Evolutionary conservation across 2,797 vertebrate species (phyloP).

Genomic region (Danio choprae): DNA sequence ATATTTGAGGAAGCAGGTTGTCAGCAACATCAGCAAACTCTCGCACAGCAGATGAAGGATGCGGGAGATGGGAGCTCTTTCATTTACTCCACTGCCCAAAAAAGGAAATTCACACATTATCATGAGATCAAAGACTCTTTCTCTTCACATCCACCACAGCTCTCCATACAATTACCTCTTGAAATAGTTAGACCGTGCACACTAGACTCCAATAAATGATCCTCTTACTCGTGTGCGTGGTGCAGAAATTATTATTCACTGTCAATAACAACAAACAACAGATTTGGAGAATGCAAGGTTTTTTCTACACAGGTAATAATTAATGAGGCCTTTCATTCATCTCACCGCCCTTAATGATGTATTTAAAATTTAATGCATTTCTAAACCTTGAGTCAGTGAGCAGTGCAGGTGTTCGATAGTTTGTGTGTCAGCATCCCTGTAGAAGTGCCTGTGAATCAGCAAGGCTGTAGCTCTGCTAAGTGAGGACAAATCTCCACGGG

Average conservation of each 20-base stretch:
- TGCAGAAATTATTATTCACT: constrained; percentile 7
- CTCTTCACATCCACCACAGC: constrained; percentile 14
- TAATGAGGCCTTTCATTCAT: constrained; percentile 41
- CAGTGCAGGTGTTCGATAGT: constrained; percentile 52
- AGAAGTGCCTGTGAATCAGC: constrained; percentile 54
- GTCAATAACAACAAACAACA: constrained; percentile 40
- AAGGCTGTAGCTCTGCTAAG: constrained; percentile 45
- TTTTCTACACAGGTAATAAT: constrained; percentile 23
- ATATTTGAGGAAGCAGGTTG: constrained; percentile 36
- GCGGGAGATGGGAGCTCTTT: constrained; percentile 13
- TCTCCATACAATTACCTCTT: constrained; percentile 12
- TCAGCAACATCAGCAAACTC: not conserved
- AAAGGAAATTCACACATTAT: constrained; percentile 32
- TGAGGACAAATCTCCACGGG: constrained; percentile 44
- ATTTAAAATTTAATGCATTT: constrained; percentile 54
- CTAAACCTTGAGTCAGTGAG: constrained; percentile 45
- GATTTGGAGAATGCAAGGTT: constrained; percentile 33
- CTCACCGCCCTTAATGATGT: constrained; percentile 41
- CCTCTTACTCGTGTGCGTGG: not conserved
- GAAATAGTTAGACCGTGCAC: constrained; percentile 11
- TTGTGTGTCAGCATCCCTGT: constrained; percentile 51
- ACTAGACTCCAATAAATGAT: not conserved
- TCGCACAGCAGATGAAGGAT: constrained; percentile 10
- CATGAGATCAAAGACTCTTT: constrained; percentile 48
- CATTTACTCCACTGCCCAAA: constrained; percentile 29